Evolutionary conservation across 2,888 invertebrate species (phyloP).

Genomic region (Macrosoma leucophasiata): DNA sequence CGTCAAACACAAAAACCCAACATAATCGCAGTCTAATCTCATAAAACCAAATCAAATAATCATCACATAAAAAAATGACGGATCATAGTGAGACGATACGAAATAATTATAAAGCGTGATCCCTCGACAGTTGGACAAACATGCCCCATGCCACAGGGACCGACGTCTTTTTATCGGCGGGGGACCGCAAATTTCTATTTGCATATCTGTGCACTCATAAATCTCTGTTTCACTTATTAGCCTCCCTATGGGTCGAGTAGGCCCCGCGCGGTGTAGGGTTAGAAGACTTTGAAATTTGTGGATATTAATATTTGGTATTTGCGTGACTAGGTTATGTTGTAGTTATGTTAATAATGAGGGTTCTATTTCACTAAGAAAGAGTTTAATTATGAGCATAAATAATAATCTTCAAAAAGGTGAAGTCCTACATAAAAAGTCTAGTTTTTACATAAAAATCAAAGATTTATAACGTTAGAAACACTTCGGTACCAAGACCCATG

Average conservation of each 20-base stretch:
- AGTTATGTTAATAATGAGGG: no score
- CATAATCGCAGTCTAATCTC: no score
- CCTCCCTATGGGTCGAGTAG: slow-evolving; percentile 34
- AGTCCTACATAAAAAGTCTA: no score
- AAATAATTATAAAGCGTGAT: slow-evolving; percentile 62
- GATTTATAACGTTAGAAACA: no score
- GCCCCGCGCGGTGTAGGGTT: slow-evolving; percentile 43
- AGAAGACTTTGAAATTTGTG: slow-evolving; percentile 17
- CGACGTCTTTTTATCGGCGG: slow-evolving; percentile 69
- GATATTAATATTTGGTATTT: neutral
- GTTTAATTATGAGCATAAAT: no score
- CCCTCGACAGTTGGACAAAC: slow-evolving; percentile 67
- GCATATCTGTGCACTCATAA: slow-evolving; percentile 73
- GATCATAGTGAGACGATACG: slow-evolving; percentile 36
- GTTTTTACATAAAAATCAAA: no score
- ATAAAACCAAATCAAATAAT: no score
- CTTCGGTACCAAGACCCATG: no score
- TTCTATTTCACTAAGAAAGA: neutral
- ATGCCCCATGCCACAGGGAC: slow-evolving; percentile 49
- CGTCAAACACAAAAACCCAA: no score
- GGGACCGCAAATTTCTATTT: slow-evolving; percentile 74
- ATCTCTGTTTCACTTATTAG: slow-evolving; percentile 75
- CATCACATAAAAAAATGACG: no score
- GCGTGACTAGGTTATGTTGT: slow-evolving; percentile 3
- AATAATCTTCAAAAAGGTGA: no score